phyloP scores from a whole-genome alignment of 92 coral and sea anemone genomes.

The Palythoa grandis region DNA sequence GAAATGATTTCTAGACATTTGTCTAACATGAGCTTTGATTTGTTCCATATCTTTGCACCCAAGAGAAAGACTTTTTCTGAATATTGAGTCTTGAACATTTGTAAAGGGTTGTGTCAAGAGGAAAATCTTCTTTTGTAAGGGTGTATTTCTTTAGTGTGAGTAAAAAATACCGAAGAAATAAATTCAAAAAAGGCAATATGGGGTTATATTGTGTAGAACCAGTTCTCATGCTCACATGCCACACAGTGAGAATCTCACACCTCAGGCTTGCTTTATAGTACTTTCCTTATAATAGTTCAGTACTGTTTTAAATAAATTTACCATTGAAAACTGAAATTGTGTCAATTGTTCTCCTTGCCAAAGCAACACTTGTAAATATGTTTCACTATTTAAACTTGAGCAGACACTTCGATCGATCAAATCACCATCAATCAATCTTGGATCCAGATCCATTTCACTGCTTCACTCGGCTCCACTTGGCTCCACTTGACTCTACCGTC shows the following conservation, averaged over 20 bases:
- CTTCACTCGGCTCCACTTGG: not conserved
- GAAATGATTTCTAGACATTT: too few relatives aligned
- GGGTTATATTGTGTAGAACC: not conserved
- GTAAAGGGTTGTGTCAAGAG: too few relatives aligned
- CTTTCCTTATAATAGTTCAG: not conserved
- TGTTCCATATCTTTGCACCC: too few relatives aligned
- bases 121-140: too few relatives aligned
- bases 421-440: not conserved
- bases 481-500: too few relatives aligned
- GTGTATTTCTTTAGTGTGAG: too few relatives aligned
- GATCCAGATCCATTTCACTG: not conserved
- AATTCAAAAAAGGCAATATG: too few relatives aligned
- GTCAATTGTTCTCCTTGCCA: not conserved
- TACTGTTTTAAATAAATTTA: not conserved
- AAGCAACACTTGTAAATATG: not conserved
- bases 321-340: not conserved
- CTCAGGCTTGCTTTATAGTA: constrained; percentile 3
- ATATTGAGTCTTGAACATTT: too few relatives aligned
- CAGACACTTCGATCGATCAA: not conserved
- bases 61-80: too few relatives aligned
- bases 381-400: not conserved
- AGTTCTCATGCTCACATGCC: constrained; percentile 10
- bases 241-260: not conserved
- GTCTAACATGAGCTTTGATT: too few relatives aligned
- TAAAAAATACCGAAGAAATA: too few relatives aligned